Evolutionary conservation across 2,888 invertebrate genomes (phyloP).

Genomic region (Deilephila elpenor): DNA sequence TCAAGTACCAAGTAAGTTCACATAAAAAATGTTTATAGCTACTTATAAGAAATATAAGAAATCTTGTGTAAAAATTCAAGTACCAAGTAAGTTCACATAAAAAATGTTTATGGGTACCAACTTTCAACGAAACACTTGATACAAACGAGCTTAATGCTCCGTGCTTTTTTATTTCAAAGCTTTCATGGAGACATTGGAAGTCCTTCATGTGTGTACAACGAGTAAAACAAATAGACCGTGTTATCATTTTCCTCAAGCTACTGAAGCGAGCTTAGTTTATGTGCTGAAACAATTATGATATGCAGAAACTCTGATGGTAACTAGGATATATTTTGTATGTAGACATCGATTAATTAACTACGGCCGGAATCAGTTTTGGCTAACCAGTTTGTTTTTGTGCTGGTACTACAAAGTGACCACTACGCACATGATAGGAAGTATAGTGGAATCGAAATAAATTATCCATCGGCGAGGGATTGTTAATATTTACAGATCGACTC

Average conservation of each 20-base stretch:
- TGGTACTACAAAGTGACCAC: too few species aligned
- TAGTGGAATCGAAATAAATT: too few species aligned
- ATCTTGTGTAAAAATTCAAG: too few species aligned
- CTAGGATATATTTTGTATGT: too few species aligned
- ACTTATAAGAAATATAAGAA: too few species aligned
- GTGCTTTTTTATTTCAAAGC: slow-evolving; percentile 14
- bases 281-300: background rate
- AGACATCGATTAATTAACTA: too few species aligned
- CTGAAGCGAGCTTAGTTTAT: background rate
- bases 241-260: background rate
- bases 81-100: background rate
- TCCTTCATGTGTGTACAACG: slow-evolving; percentile 19
- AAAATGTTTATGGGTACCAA: background rate
- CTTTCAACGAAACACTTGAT: background rate
- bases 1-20: background rate
- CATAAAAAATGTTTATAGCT: background rate
- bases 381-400: too few species aligned
- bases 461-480: too few species aligned
- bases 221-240: slow-evolving; percentile 15
- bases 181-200: slow-evolving; percentile 5
- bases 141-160: background rate
- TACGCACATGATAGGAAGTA: too few species aligned
- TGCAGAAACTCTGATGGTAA: background rate
- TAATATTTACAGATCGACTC: too few species aligned
- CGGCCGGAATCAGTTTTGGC: too few species aligned